Base-by-base conservation (phyloP, 2,113 vertebrate species). In the Alosa alosa region DNA sequence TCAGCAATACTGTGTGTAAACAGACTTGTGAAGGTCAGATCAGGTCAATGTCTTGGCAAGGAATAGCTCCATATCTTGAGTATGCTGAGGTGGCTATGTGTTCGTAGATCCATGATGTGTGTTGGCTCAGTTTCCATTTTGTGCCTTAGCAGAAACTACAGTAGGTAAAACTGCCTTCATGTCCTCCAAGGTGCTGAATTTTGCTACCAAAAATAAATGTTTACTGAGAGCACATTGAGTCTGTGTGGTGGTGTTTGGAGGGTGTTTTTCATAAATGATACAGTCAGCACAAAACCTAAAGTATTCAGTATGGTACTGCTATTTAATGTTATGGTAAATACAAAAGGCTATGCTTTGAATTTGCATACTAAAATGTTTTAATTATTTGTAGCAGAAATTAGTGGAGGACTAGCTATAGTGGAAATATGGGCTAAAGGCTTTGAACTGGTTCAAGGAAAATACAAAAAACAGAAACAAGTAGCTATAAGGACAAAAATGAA, bases 191-290 rank as follows among this genome's bases (percentile, higher is more conserved):
- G 94, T 94, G 95, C 93, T 94, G 92, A 93, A 94, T 72, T 94
- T 95, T 95, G 94, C 93, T 93, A 95, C 92, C 90, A 93, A 94
- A 94, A 95, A 90, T 86, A 94, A 94, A 60, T 93, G 93, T 96
- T 94, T 94, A 94, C 93, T 91, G 90, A 94, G 90, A 88, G 10
- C 39, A 17, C 15, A 17, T 78, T 39, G 72, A 78, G 72, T 39
- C 36, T 39, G 25, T 72, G 60, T 64, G 20, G 60, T 8, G 60
- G n/a, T 64, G 6, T 64, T 64, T 64, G 25, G n/a, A 20, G 41
- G 4, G 41, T 44, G 4, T 44, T 44, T 44, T 44, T 44, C 2
- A 44, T 44, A 44, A 44, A 44, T 44, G 2, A 44, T 4, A 44
- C 41, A 44, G 41, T 44, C 47, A 49, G 47, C 47, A 8, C 46